Evolutionary conservation across 2,797 vertebrate genomes (phyloP).

Genomic region (Sebastes steindachneri): DNA sequence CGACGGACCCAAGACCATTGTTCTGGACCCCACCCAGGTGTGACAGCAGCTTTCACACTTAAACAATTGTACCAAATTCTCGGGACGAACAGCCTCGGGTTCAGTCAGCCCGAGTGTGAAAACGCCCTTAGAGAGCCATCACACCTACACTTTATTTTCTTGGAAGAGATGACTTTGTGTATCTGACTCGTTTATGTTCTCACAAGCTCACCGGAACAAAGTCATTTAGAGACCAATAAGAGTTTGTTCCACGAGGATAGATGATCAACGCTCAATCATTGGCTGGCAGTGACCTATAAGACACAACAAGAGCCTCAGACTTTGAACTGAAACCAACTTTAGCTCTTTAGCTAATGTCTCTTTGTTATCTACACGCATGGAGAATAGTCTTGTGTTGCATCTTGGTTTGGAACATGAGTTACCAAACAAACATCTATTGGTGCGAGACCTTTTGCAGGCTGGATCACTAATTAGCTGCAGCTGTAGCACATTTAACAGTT

Average conservation of each 20-base stretch:
- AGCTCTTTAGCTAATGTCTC: background rate
- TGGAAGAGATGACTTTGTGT: constrained; percentile 7
- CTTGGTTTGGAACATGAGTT: background rate
- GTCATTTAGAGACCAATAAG: background rate
- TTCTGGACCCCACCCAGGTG: constrained; percentile 40
- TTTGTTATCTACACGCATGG: no score
- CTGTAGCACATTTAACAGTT: no score
- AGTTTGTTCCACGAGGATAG: background rate
- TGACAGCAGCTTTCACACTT: constrained; percentile 43
- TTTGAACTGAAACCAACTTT: background rate
- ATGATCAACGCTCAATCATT: background rate
- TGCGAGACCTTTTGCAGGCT: no score
- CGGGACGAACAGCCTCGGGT: constrained; percentile 18
- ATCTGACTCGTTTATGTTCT: constrained; percentile 1
- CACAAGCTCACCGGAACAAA: background rate
- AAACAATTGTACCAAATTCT: constrained; percentile 20
- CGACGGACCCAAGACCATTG: constrained; percentile 6
- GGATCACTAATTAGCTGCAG: no score
- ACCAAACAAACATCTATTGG: background rate
- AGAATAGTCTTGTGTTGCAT: background rate
- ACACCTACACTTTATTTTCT: constrained; percentile 35
- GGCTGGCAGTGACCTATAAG: background rate
- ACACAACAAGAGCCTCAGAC: background rate
- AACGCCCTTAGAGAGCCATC: constrained; percentile 33
- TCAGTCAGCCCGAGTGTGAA: constrained; percentile 27